Base-by-base conservation (phyloP, 2,797 vertebrate species). In the Enteromius paludinosus region DNA sequence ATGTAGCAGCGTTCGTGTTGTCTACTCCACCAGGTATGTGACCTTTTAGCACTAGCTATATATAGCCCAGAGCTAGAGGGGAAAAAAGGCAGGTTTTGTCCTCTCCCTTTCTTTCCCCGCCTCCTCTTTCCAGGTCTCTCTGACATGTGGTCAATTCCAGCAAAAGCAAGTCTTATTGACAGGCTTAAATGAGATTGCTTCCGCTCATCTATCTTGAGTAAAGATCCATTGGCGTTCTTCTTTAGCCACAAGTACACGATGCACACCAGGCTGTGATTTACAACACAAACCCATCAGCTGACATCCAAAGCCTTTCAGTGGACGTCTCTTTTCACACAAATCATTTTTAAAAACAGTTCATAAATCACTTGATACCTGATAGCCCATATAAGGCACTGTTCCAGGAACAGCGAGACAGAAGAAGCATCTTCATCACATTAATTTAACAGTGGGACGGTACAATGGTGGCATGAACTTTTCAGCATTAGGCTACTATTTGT, bases 31-130 rank as follows among this genome's bases (percentile, higher is more conserved):
- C 49, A 86, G 88, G 84, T 85, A 89, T 86, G 59, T 92, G 92
- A 93, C 93, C 93, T 94, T 93, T 93, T 66, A 87, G 88, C 90
- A 90, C 74, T 1, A 62, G 82, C 91, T 92, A 92, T 92, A 92
- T 93, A 92, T 93, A 93, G 90, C 83, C 78, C 14, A 73, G 66
- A 74, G 66, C 68, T 33, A 64, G 65, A 72, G 73, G 68, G 69
- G 10, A 5, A 1, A 8, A 11, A 38, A 73, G 54, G 30, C 4
- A 1, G 18, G 54, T 49, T 79, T 59, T 65, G 25, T 69, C n/a
- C 17, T 70, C 47, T 65, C 69, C 73, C 17, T 49, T 17, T 75
- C 73, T 78, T 71, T 86, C 79, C 43, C 64, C 10, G 0, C 54
- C 49, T 62, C 75, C 64, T 65, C 33, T 75, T 18, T 12, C 49